These are phyloP conservation scores for Epinephelus awoara DNA, from an alignment of 2,797 vertebrate genomes.

Conservation along the genomic window DNA sequence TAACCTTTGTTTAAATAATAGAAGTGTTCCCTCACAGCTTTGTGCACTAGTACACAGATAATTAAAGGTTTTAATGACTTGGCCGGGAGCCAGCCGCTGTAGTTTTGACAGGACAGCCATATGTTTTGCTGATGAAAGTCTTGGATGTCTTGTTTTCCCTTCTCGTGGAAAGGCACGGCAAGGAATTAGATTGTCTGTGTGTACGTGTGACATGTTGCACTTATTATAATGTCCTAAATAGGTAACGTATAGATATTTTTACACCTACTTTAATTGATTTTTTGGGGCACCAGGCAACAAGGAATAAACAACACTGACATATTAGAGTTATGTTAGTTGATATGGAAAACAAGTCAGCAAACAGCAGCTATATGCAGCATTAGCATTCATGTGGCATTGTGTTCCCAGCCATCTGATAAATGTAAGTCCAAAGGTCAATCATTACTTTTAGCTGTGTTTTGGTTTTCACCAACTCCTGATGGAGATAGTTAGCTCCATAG, in stretches of 20 bases:
- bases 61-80: conserved; percentile 50
- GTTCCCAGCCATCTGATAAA: too few relatives aligned
- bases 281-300: too few relatives aligned
- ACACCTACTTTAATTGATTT: too few relatives aligned
- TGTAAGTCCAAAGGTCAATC: too few relatives aligned
- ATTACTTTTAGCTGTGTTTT: too few relatives aligned
- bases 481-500: too few relatives aligned
- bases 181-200: not conserved
- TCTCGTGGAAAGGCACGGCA: not conserved
- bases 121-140: conserved; percentile 9
- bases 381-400: too few relatives aligned
- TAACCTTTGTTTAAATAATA: conserved; percentile 17
- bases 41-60: conserved; percentile 16
- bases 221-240: not conserved
- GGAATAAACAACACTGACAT: too few relatives aligned
- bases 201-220: not conserved
- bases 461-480: too few relatives aligned
- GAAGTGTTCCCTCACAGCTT: conserved; percentile 14
- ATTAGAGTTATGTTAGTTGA: too few relatives aligned
- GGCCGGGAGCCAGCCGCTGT: conserved; percentile 15
- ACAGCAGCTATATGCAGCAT: too few relatives aligned
- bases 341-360: too few relatives aligned
- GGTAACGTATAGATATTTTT: not conserved
- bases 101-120: conserved; percentile 11
- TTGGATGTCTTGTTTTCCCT: not conserved